Conservation (phyloP, 2,113 vertebrate species). For the Etia nguti region DNA sequence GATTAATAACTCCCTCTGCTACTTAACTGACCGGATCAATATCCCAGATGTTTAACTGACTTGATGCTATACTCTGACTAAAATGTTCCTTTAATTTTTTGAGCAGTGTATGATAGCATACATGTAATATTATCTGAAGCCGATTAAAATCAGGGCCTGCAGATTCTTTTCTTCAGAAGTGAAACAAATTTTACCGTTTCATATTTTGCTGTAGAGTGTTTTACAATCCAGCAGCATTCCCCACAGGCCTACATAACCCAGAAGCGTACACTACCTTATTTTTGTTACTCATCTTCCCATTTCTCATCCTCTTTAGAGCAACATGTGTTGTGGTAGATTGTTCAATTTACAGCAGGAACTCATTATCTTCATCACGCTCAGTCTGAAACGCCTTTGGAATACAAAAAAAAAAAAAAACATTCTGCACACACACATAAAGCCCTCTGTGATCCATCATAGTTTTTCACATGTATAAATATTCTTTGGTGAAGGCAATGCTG, state of each 20-base stretch:
- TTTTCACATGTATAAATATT: neutral
- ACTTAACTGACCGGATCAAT: neutral
- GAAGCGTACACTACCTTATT: neutral
- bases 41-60: neutral
- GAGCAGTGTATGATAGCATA: neutral
- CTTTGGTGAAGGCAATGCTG: neutral
- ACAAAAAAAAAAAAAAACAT: neutral
- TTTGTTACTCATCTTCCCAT: neutral
- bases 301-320: neutral
- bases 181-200: neutral
- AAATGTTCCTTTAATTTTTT: neutral
- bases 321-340: neutral
- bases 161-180: neutral
- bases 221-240: slow-evolving; percentile 9
- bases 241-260: neutral
- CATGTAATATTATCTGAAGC: neutral
- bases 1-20: neutral
- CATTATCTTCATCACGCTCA: neutral
- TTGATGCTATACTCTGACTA: neutral
- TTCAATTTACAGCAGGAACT: neutral
- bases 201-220: neutral
- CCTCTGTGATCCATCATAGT: neutral
- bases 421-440: neutral
- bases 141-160: slow-evolving; percentile 3
- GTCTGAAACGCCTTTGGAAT: neutral